Evolutionary conservation across 1,140 invertebrate genomes (phyloP).

Genomic region (Tetranychus urticae): DNA sequence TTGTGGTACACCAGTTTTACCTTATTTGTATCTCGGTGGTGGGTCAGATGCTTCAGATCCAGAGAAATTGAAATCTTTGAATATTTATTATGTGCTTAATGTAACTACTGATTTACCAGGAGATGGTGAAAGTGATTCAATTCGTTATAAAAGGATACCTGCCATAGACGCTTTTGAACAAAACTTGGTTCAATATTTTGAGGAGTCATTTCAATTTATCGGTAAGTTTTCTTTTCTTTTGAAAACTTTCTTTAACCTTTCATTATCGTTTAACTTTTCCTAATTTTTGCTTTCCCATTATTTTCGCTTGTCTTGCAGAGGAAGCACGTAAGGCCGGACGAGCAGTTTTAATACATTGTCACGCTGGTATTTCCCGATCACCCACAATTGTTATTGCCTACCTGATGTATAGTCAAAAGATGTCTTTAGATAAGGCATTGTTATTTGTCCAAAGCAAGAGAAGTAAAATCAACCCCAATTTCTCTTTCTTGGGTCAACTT

Average conservation of each 20-base stretch:
- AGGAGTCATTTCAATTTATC: conserved; percentile 69
- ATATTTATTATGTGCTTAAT: conserved; percentile 48
- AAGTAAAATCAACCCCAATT: conserved; percentile 28
- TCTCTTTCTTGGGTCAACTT: conserved; percentile 36
- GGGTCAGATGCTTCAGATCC: conserved; percentile 53
- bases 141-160: conserved; percentile 55
- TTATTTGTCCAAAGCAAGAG: conserved; percentile 26
- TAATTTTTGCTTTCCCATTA: background rate
- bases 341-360: too few species aligned
- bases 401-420: background rate
- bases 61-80: conserved; percentile 34
- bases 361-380: background rate
- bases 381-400: background rate
- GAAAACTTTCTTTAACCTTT: too few species aligned
- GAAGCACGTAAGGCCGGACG: too few species aligned
- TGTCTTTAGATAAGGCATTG: background rate
- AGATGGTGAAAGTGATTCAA: conserved; percentile 25
- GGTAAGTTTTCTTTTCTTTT: conserved; percentile 32
- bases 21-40: conserved; percentile 65
- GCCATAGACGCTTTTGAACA: conserved; percentile 62
- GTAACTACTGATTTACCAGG: conserved; percentile 53
- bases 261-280: background rate
- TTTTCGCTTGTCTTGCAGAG: background rate
- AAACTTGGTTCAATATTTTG: conserved; percentile 74
- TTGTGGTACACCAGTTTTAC: conserved; percentile 39